phyloP scores from a whole-genome alignment of 2,113 vertebrate species.

The Mustela lutreola region DNA sequence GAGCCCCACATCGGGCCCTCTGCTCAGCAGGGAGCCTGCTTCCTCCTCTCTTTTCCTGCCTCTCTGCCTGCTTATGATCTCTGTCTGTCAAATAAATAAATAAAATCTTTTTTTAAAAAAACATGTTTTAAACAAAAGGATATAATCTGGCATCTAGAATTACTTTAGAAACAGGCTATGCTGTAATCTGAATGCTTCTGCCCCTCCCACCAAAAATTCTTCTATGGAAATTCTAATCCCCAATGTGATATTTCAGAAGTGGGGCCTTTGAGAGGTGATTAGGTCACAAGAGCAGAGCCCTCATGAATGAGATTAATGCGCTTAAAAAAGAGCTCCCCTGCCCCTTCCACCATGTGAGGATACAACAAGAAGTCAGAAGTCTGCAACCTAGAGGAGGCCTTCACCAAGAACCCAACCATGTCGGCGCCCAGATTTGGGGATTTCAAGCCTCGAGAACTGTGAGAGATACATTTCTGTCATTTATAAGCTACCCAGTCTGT shows the following conservation, averaged over 20 bases:
- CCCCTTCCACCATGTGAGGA: neutral
- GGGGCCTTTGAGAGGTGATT: neutral
- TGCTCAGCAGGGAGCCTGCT: no score
- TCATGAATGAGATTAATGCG: slow-evolving; percentile 14
- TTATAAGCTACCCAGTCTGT: neutral
- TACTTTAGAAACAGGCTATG: slow-evolving; percentile 9
- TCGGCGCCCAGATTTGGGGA: neutral
- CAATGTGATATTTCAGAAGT: neutral
- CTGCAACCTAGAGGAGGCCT: neutral
- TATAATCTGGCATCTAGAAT: slow-evolving; percentile 30
- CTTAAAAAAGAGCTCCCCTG: neutral
- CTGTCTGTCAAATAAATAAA: no score
- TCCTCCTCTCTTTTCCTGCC: no score
- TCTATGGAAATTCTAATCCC: slow-evolving; percentile 13
- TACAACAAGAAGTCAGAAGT: neutral
- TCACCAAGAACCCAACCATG: neutral
- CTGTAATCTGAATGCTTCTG: neutral
- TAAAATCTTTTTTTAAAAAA: neutral
- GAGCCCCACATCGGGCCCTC: no score
- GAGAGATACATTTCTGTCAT: neutral
- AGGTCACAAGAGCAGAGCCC: neutral
- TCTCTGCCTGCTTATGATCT: no score
- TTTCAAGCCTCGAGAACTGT: neutral
- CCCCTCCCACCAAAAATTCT: neutral
- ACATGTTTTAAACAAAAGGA: slow-evolving; percentile 59